phyloP scores from a whole-genome alignment of 2,797 vertebrate genomes.

The Acridotheres tristis region DNA sequence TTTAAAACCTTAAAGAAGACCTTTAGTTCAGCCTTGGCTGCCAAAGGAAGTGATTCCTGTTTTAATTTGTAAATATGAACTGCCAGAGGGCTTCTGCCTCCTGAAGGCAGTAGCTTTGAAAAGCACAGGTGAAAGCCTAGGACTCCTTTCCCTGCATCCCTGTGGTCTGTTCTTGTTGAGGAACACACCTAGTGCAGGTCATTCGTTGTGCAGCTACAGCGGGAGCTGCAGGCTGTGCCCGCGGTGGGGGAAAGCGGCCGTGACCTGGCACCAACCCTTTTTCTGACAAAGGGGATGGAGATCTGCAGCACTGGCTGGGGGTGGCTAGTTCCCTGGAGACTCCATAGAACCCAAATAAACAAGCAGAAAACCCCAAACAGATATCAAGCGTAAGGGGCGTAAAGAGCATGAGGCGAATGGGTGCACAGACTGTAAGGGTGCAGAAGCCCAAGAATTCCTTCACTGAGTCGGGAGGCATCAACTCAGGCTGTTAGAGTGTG shows the following conservation, averaged over 20 bases:
- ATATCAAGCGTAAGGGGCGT: too few species aligned
- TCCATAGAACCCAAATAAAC: not conserved
- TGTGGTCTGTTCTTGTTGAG: not conserved
- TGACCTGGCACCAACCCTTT: not conserved
- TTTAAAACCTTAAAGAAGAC: not conserved
- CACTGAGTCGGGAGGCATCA: not conserved
- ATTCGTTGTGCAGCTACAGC: not conserved
- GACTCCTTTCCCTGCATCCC: not conserved
- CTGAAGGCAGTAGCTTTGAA: not conserved
- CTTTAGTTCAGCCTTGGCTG: not conserved
- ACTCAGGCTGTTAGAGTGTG: not conserved
- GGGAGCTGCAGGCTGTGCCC: not conserved
- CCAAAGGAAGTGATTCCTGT: not conserved
- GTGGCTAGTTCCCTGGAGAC: not conserved
- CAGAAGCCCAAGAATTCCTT: not conserved
- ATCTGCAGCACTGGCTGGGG: not conserved
- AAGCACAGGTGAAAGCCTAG: not conserved
- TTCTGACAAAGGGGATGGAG: not conserved
- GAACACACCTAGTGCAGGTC: not conserved
- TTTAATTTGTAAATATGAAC: not conserved
- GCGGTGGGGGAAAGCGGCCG: fast-evolving
- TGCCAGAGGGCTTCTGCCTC: not conserved
- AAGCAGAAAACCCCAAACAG: not conserved
- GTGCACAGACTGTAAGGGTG: not conserved
- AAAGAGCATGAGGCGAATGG: not conserved